Percentiles rank a stretch among this genome's conserved stretches.
These are phyloP conservation scores for Ictalurus punctatus DNA, from an alignment of 2,113 vertebrate species.

Conservation along the genomic window DNA sequence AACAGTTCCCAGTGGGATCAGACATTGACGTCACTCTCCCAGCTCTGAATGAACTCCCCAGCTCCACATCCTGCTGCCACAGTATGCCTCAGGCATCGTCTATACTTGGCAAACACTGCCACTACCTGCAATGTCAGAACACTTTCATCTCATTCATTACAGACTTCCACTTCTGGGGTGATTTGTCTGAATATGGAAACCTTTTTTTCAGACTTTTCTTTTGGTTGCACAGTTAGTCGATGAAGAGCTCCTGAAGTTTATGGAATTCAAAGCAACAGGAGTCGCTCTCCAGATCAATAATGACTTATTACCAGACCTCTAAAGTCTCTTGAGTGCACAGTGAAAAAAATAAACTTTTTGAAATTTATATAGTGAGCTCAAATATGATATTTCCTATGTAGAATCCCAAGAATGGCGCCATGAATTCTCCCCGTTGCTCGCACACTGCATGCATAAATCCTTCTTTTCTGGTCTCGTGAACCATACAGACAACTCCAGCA, in stretches of 20 bases:
- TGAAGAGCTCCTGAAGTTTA: constrained; percentile 34
- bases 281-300: constrained; percentile 36
- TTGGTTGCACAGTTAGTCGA: constrained; percentile 13
- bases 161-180: constrained; percentile 31
- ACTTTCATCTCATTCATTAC: constrained; percentile 46
- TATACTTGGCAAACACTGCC: constrained; percentile 58
- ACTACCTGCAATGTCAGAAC: constrained; percentile 48
- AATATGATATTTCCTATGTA: constrained; percentile 24
- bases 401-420: neutral
- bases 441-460: constrained; percentile 9
- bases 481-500: neutral
- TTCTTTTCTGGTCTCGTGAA: constrained; percentile 25
- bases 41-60: constrained; percentile 34
- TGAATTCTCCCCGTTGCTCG: neutral
- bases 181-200: constrained; percentile 32
- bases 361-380: constrained; percentile 15
- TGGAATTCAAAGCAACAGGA: constrained; percentile 41
- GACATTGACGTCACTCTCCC: constrained; percentile 43
- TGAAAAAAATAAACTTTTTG: constrained; percentile 15
- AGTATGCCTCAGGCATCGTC: constrained; percentile 48
- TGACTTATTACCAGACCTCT: constrained; percentile 37
- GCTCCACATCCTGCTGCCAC: constrained; percentile 46
- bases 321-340: constrained; percentile 27
- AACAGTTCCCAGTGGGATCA: constrained; percentile 38
- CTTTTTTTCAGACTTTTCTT: constrained; percentile 21